Percentiles rank a stretch among this genome's conserved stretches.
These are phyloP conservation scores for Siniperca undulata DNA, from an alignment of 2,797 vertebrate genomes.

Conservation along the genomic window DNA sequence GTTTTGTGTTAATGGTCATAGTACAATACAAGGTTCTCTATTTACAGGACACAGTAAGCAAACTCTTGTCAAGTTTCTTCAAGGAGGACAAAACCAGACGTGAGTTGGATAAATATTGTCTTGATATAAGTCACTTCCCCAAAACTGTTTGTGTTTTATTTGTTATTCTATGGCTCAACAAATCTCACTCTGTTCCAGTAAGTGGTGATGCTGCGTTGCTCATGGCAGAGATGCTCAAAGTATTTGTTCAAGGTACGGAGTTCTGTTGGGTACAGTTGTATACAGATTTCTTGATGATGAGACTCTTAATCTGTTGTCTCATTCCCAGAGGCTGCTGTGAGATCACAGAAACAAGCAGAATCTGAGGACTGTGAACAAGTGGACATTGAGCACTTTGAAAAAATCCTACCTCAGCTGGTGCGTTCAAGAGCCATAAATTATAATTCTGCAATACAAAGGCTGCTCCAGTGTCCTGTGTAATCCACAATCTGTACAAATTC, in stretches of 20 bases:
- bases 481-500: no score
- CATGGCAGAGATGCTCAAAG: constrained; percentile 83
- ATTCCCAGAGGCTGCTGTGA: constrained; percentile 81
- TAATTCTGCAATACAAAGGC: not conserved
- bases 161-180: not conserved
- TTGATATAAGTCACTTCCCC: not conserved
- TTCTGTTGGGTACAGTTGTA: not conserved
- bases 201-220: constrained; percentile 78
- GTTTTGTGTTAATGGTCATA: not conserved
- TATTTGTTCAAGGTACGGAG: constrained; percentile 85
- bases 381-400: constrained; percentile 88
- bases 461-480: not conserved
- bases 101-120: constrained; percentile 57
- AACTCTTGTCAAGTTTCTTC: constrained; percentile 82
- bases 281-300: not conserved
- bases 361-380: constrained; percentile 82
- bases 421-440: constrained; percentile 17
- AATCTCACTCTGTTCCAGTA: constrained; percentile 65
- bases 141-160: not conserved
- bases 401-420: constrained; percentile 87
- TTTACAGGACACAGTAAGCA: constrained; percentile 80
- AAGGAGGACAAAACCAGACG: constrained; percentile 85
- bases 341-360: constrained; percentile 85
- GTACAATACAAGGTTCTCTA: not conserved
- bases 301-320: not conserved